Base-by-base conservation (phyloP, 1,140 invertebrate species). In the Wiebesia pumilae region DNA sequence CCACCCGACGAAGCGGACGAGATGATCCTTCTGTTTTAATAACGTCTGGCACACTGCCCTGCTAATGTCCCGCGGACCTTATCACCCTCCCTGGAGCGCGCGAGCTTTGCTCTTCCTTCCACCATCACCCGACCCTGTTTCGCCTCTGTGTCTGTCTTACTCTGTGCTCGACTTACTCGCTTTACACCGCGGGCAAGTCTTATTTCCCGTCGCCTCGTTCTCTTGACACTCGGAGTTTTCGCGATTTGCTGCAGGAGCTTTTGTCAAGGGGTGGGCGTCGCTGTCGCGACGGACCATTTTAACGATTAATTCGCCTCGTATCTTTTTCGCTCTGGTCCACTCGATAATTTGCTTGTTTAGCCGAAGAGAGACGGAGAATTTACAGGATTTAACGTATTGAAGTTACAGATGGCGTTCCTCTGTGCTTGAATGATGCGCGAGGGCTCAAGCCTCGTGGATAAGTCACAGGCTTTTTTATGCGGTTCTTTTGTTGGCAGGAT, bases 1-100 rank as follows among this genome's bases (percentile, higher is more conserved):
- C 58, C 21, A 33, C 35, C 9, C 77, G 12, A 12, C 43, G n/a
- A 35, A 75, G 33, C 9, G 79, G n/a, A 58, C 2, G 47, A 21
- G 82, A 84, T 81, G 86, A 87, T 87, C 87, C 87, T 84, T 89
- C 86, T 87, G 85, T 90, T 88, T 89, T 89, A 89, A 89, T 90
- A 90, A 89, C 87, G 88, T 87, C 88, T 89, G 87, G 87, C 87
- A 89, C 89, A 89, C 86, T 89, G 89, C 87, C 87, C 89, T 81
- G 86, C 86, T 89, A 89, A 88, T 89, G 85, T 87, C 88, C 81
- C 75, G 81, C 58, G 75, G 65, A 87, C 81, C 85, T 80, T 81
- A 35, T 82, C 85, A 58, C 80, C 30, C 38, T 62, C 27, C 67
- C 30, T 3, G 21, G 38, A n/a, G 71, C 24, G 38, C 65, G 30